Base-by-base conservation (phyloP, 2,888 invertebrate genomes). In the Orthosia gothica region DNA sequence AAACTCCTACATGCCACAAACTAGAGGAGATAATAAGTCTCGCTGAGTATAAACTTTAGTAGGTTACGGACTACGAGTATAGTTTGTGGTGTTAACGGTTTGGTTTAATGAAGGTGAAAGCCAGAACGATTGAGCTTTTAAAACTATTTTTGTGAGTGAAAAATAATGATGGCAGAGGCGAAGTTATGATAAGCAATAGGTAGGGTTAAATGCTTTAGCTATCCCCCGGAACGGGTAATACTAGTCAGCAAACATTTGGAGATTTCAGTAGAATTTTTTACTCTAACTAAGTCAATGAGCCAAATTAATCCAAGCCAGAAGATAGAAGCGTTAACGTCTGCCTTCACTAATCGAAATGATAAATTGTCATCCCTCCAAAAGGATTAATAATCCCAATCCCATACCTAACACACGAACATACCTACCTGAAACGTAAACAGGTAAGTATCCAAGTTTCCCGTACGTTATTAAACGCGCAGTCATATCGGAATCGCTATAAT, bases 401-500 rank as follows among this genome's bases (percentile, higher is more conserved):
- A 32, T 81, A 62, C 54, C 54, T 73, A 74, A 61, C 49, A 74
- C 20, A 69, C 62, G 55, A 68, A 62, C 62, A 16, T 70, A 59
- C 59, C 47, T 72, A 66, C 63, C 72, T 58, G 50, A 75, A 69
- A 70, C 55, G 55, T 79, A 66, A 78, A 68, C 83, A 81, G 79
- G 78, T 76, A 79, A 64, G 75, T 63, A 75, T 70, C 74, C 66
- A 83, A 80, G 79, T 81, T 81, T 70, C 76, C 80, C 73, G 57
- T 79, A 74, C 71, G 81, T 80, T 87, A 87, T 84, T 87, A 86
- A 88, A 84, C 83, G 84, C 83, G 83, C 85, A 88, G 85, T 84
- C 85, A 88, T 90, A 91, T 89, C 89, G 82, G 84, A 90, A 88
- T 88, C 88, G 85, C 84, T 89, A 86, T 91, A 93, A 92, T 91